phyloP scores from a whole-genome alignment of 2,797 vertebrate genomes.

The Alauda arvensis region DNA sequence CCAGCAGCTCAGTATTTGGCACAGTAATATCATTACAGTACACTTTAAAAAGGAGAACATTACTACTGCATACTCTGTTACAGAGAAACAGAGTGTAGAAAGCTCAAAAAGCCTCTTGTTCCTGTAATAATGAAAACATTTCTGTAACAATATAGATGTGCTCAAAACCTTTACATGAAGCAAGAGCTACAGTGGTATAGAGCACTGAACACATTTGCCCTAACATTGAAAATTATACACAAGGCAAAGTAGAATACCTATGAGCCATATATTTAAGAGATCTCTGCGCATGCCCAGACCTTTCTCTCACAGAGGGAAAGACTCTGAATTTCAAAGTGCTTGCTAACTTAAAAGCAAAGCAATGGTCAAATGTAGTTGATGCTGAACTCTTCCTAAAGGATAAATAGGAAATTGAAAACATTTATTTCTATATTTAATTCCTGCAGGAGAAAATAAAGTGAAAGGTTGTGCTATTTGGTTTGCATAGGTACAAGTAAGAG shows the following conservation, averaged over 20 bases:
- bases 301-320: neutral
- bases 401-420: neutral
- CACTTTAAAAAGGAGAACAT: neutral
- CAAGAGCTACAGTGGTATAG: neutral
- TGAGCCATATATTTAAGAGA: neutral
- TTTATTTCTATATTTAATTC: neutral
- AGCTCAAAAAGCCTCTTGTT: neutral
- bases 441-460: neutral
- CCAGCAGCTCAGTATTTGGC: neutral
- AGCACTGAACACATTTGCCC: neutral
- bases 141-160: neutral
- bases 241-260: neutral
- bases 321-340: neutral
- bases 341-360: neutral
- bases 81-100: neutral
- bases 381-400: neutral
- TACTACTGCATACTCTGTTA: neutral
- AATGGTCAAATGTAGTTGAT: neutral
- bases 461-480: neutral
- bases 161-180: neutral
- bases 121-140: neutral
- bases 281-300: neutral
- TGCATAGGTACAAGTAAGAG: neutral
- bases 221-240: neutral
- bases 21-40: neutral